phyloP scores from a whole-genome alignment of 2,888 invertebrate genomes.

The Hypomecis punctinalis region DNA sequence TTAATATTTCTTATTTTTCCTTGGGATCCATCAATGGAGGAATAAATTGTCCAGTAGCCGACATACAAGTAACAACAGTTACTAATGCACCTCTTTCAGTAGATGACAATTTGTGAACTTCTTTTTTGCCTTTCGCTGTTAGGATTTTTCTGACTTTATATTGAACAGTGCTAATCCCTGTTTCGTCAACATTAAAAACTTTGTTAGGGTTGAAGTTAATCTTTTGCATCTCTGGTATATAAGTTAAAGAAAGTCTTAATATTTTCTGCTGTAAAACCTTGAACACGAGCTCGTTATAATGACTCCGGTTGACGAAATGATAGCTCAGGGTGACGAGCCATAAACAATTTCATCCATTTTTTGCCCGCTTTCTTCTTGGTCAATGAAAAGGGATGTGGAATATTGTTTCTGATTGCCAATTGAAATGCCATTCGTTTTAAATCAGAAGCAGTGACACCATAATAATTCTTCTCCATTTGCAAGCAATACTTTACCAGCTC shows the following conservation, averaged over 20 bases:
- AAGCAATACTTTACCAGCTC: slow-evolving; percentile 25
- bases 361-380: neutral
- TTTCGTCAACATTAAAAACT: slow-evolving; percentile 25
- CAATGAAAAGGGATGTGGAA: neutral
- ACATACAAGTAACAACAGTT: slow-evolving; percentile 2
- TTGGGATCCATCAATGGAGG: neutral
- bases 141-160: slow-evolving; percentile 8
- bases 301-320: slow-evolving; percentile 1
- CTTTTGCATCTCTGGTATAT: neutral
- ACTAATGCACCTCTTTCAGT: slow-evolving; percentile 1
- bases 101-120: slow-evolving; percentile 11
- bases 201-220: slow-evolving; percentile 18
- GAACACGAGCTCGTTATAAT: neutral
- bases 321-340: neutral
- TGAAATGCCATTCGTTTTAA: slow-evolving; percentile 21
- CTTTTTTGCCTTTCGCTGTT: slow-evolving; percentile 25
- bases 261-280: slow-evolving; percentile 1
- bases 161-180: slow-evolving; percentile 18
- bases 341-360: slow-evolving; percentile 2
- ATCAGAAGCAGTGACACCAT: slow-evolving; percentile 27
- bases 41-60: neutral
- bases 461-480: slow-evolving; percentile 32
- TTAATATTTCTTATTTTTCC: too few relatives aligned
- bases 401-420: slow-evolving; percentile 11
- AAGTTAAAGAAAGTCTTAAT: neutral